Evolutionary conservation across 2,113 vertebrate species (phyloP).

Genomic region (Salvelinus sp.): DNA sequence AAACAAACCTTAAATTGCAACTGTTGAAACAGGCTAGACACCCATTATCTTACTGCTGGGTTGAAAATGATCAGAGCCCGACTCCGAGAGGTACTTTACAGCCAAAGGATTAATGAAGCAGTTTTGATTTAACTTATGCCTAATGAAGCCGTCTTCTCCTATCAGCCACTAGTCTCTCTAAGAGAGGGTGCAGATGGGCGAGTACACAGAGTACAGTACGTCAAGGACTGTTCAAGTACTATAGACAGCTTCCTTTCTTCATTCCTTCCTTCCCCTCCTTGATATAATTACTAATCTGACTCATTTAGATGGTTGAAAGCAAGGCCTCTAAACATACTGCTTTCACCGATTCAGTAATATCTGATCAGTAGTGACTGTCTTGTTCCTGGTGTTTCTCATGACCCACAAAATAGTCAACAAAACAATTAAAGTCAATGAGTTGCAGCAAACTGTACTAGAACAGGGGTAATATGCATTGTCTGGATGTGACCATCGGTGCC

Average conservation of each 20-base stretch:
- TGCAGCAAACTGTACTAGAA: background rate
- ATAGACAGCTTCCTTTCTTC: background rate
- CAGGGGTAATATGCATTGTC: background rate
- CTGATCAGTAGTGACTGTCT: background rate
- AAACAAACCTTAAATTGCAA: too few species aligned
- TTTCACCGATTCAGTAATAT: background rate
- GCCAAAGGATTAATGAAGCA: slow-evolving; percentile 34
- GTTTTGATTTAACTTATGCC: slow-evolving; percentile 31
- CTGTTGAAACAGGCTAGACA: too few species aligned
- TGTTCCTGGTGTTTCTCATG: background rate
- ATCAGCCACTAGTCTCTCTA: slow-evolving; percentile 12
- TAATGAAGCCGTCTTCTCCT: slow-evolving; percentile 34
- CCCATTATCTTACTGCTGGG: too few species aligned
- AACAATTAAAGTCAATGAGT: background rate
- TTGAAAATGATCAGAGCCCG: background rate
- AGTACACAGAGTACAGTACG: background rate
- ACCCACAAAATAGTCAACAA: background rate
- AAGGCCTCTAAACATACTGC: background rate
- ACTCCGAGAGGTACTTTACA: slow-evolving; percentile 11
- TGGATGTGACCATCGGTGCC: background rate
- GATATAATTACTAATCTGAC: background rate
- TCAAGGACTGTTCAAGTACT: background rate
- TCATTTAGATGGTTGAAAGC: background rate
- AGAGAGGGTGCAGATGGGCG: slow-evolving; percentile 17
- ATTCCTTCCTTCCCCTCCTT: background rate